phyloP scores from a whole-genome alignment of 2,888 invertebrate species.

The Rhagonycha fulva region DNA sequence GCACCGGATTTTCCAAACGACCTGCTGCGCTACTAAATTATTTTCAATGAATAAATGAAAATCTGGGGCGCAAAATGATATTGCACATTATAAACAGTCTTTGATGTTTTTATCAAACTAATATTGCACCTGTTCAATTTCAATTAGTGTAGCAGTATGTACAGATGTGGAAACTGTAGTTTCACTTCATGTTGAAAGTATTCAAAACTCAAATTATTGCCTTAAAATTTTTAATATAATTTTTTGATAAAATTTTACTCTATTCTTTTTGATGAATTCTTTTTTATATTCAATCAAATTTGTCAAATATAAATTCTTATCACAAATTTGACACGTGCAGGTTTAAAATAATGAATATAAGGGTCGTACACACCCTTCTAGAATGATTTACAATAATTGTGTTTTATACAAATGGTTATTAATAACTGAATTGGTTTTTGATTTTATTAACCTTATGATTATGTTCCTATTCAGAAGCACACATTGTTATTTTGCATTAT shows the following conservation, averaged over 20 bases:
- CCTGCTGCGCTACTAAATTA: constrained; percentile 46
- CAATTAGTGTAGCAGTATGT: neutral
- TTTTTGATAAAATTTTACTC: neutral
- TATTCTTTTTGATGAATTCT: neutral
- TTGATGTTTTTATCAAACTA: constrained; percentile 5
- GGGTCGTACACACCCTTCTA: neutral
- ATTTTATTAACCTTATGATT: neutral
- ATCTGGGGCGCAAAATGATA: constrained; percentile 33
- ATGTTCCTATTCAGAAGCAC: neutral
- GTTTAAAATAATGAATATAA: neutral
- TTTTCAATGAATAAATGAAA: constrained; percentile 49
- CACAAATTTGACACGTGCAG: neutral
- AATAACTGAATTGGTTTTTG: neutral
- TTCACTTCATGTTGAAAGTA: neutral
- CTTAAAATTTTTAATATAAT: neutral
- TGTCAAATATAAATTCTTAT: neutral
- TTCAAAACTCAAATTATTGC: neutral
- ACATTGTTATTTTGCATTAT: neutral
- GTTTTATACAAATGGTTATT: neutral
- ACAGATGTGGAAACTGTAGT: neutral
- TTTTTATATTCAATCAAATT: neutral
- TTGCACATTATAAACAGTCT: constrained; percentile 19
- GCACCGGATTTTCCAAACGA: constrained; percentile 45
- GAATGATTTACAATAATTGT: neutral
- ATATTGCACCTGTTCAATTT: neutral